Evolutionary conservation across 2,888 invertebrate genomes (phyloP), one percentile per base, ranked within the genome.

Genomic region (Timandra comae): DNA sequence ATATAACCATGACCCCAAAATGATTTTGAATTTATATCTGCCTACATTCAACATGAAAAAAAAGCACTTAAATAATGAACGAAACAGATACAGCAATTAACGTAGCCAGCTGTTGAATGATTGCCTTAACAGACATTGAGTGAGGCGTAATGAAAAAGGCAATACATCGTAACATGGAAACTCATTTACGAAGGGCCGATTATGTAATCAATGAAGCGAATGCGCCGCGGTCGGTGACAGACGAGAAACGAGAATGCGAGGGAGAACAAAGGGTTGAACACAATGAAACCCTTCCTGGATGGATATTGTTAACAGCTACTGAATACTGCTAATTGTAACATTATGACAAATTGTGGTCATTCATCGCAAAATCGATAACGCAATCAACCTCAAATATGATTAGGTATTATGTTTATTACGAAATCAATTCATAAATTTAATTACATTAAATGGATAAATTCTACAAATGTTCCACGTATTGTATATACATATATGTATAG

Each of bases 241-340:
- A 56, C 60, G 54, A 63, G 56, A 49, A 52, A 56, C 60, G 54
- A 63, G 56, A 49, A 52, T 39, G 41, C 43, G 46, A 56, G 57
- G 47, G 48, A 49, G 56, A 53, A 68, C 63, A 74, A 69, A 70
- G 68, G 69, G 63, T 54, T 54, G 60, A 46, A 45, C 46, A 49
- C 61, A 70, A 69, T 63, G 63, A 70, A 75, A 69, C 76, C 73
- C 66, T 73, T 71, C 62, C 62, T 56, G 63, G 56, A n/a, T n/a
- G n/a, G n/a, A 64, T 54, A 58, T 57, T 64, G 56, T 67, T 48
- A 45, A 49, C 55, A 49, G 50, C 47, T 54, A 63, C 44, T 67
- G 57, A 67, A 63, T 55, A 52, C 41, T 36, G 50, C 60, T 72
- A 71, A 75, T 73, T 69, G 63, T 44, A 48, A 43, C 50, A 42